Conservation (phyloP, 2,797 vertebrate genomes). For the Xiphophorus birchmanni region DNA sequence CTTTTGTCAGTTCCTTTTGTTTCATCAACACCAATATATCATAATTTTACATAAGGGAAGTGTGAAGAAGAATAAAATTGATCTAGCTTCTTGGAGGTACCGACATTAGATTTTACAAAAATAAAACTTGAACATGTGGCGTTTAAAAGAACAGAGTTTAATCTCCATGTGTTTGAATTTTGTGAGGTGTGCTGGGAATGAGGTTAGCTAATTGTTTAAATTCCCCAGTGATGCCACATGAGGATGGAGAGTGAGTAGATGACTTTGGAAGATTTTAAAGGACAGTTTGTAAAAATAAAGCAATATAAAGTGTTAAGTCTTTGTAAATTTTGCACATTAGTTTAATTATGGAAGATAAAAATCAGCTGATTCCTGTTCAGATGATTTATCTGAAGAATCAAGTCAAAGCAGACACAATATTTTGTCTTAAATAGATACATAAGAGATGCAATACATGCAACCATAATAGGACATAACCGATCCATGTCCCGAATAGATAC, state of each 20-base stretch:
- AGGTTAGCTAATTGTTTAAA: slow-evolving; percentile 22
- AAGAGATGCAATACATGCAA: too few relatives aligned
- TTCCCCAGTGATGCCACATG: slow-evolving; percentile 1
- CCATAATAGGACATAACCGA: too few relatives aligned
- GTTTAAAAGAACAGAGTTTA: neutral
- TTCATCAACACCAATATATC: slow-evolving; percentile 30
- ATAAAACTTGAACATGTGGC: neutral
- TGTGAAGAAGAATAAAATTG: slow-evolving; percentile 26
- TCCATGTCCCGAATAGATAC: too few relatives aligned
- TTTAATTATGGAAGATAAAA: too few relatives aligned
- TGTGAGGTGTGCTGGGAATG: neutral
- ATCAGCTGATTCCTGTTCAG: too few relatives aligned
- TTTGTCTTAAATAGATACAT: neutral
- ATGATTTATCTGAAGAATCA: too few relatives aligned
- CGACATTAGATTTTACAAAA: slow-evolving; percentile 22
- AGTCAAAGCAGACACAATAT: neutral
- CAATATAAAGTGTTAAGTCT: neutral
- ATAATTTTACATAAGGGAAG: slow-evolving; percentile 34
- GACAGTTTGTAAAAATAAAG: neutral
- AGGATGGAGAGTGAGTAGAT: neutral
- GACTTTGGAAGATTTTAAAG: neutral
- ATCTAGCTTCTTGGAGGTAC: slow-evolving; percentile 23
- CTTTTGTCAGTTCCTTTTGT: slow-evolving; percentile 26
- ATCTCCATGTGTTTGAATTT: neutral
- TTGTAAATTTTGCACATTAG: too few relatives aligned